Evolutionary conservation across 2,797 vertebrate species (phyloP).

Genomic region (Lepidocolaptes lacrymiger): DNA sequence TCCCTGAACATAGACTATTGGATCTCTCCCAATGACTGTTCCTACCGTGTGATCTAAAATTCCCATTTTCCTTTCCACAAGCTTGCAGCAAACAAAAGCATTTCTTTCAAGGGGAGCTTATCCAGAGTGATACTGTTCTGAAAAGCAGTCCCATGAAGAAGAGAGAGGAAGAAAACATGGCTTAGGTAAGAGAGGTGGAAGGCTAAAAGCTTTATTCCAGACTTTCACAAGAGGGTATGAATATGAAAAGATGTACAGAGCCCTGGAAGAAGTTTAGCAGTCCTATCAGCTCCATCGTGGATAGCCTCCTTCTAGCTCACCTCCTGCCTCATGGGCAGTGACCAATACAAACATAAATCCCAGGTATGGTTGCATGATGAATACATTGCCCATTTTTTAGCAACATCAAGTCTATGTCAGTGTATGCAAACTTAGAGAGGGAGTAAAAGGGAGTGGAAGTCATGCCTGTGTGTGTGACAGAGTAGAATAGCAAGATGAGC

Average conservation of each 20-base stretch:
- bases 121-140: background rate
- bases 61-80: background rate
- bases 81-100: background rate
- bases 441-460: background rate
- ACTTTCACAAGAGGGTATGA: background rate
- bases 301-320: background rate
- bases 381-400: background rate
- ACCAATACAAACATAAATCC: background rate
- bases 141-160: background rate
- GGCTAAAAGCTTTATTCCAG: background rate
- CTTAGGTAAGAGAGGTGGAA: background rate
- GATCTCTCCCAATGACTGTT: background rate
- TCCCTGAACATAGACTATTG: background rate
- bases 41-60: background rate
- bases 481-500: background rate
- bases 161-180: background rate
- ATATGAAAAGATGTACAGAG: background rate
- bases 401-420: background rate
- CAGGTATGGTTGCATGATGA: background rate
- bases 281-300: rapidly evolving
- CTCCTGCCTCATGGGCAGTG: background rate
- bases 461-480: background rate
- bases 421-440: background rate
- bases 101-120: background rate
- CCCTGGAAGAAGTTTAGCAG: background rate